Conservation (phyloP, 2,113 vertebrate genomes). For the Meriones unguiculatus region DNA sequence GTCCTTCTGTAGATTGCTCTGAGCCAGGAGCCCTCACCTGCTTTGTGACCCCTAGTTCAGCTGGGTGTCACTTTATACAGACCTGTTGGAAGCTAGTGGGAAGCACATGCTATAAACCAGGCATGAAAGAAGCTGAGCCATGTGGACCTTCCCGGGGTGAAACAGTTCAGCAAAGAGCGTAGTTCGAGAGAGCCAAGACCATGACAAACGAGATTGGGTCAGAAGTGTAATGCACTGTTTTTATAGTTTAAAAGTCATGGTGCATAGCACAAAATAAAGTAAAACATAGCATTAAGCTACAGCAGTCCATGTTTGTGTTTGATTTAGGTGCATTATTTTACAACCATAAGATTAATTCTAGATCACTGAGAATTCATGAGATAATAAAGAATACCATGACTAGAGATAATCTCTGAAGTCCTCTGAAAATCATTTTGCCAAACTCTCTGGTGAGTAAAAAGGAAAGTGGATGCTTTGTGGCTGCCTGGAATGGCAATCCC, state of each 20-base stretch:
- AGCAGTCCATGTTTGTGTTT: not conserved
- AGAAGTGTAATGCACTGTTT: not conserved
- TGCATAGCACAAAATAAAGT: conserved; percentile 27
- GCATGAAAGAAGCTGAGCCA: not conserved
- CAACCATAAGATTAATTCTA: conserved; percentile 12
- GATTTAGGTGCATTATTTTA: conserved; percentile 14
- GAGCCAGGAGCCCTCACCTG: not conserved
- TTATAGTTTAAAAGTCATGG: conserved; percentile 5
- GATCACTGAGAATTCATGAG: conserved; percentile 8
- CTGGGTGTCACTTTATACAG: not conserved
- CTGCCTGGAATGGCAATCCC: not conserved
- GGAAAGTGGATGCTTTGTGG: not conserved
- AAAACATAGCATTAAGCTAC: not conserved
- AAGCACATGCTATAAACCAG: not conserved
- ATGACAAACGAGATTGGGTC: not conserved
- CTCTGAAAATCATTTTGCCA: not conserved
- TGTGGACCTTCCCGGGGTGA: not conserved
- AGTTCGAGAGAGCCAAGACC: not conserved
- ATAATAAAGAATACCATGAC: not conserved
- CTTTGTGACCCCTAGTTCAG: not conserved
- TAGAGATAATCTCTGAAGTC: conserved; percentile 23
- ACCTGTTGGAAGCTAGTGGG: not conserved
- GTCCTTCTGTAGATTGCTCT: not conserved
- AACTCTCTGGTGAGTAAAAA: not conserved
- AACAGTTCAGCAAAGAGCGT: not conserved